Percentiles rank a stretch among this genome's conserved stretches.
phyloP scores from a whole-genome alignment of 1,140 invertebrate genomes.

The Euura saliciscinereae region DNA sequence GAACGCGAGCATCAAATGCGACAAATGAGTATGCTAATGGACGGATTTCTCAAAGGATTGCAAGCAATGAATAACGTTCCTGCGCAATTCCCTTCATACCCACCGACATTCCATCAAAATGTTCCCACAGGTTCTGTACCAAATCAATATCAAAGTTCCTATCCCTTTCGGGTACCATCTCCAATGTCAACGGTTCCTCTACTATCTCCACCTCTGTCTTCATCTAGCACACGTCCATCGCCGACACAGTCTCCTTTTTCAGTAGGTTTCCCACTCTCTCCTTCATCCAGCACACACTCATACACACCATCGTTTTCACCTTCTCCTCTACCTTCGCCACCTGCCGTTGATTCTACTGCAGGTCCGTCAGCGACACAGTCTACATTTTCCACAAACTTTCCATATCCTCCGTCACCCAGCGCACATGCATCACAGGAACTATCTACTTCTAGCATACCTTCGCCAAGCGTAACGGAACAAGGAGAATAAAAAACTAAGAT shows the following conservation, averaged over 20 bases:
- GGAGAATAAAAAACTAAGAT: too few relatives aligned
- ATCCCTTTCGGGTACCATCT: conserved; percentile 12
- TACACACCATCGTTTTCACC: too few relatives aligned
- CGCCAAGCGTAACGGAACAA: too few relatives aligned
- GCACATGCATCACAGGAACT: too few relatives aligned
- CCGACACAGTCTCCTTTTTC: neutral
- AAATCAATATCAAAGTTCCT: conserved; percentile 14
- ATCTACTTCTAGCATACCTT: too few relatives aligned
- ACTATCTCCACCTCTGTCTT: conserved; percentile 16
- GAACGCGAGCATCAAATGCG: conserved; percentile 15
- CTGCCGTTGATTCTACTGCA: conserved; percentile 11
- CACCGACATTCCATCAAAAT: conserved; percentile 8
- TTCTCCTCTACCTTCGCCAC: neutral
- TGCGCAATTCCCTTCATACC: neutral
- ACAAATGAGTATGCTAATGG: conserved; percentile 10
- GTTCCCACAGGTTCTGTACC: conserved; percentile 12
- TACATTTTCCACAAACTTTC: conserved; percentile 16
- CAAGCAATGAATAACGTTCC: conserved; percentile 13
- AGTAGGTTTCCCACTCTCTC: too few relatives aligned
- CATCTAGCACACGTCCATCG: conserved; percentile 12
- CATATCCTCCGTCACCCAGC: conserved; percentile 23
- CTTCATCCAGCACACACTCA: too few relatives aligned
- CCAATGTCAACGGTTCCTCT: conserved; percentile 12
- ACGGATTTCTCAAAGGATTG: conserved; percentile 13
- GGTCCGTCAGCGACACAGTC: too few relatives aligned